Base-by-base conservation (phyloP, 1,140 invertebrate species). In the Brachionus sp. region DNA sequence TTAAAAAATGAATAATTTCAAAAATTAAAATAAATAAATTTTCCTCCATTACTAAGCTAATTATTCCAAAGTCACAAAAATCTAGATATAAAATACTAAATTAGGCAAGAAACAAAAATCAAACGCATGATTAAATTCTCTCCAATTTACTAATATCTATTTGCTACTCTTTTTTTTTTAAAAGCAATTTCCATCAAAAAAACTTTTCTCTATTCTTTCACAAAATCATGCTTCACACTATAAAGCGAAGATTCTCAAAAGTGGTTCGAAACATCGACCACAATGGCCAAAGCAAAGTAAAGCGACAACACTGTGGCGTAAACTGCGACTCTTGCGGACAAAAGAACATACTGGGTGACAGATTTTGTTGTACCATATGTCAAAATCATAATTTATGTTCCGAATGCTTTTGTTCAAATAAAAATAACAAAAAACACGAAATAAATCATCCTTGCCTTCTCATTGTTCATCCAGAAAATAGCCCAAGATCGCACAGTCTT, bases 191-290 rank as follows among this genome's bases (percentile, higher is more conserved):
- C 25, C 25, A 66, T 12, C n/a, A 66, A 23, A 35, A 66, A 66
- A 33, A 12, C 13, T 35, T 66, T 66, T 66, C 29, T 33, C 64
- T 29, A 33, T 37, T 66, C 25, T 66, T 66, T 12, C n/a, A 12
- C 64, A n/a, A 37, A 70, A 70, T 37, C 5, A 70, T 70, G 66
- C n/a, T 70, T 39, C 33, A 39, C 37, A 70, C 6, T 16, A 37
- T 70, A 19, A 70, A 70, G 7, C 66, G 66, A 39, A 37, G 66
- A 70, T 19, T 70, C 39, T 70, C 66, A 16, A 70, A 70, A 70
- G 66, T 70, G 33, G 37, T 70, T 13, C 16, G 19, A 70, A 19
- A 23, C 16, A 70, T 37, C n/a, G 66, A 70, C n/a, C 29, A 39
- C 2, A 16, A 6, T 13, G n/a, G 10, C 9, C 37, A 35, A 16